A percentile compares a stretch with the other conserved stretches of the same genome.
Conservation (phyloP, 2,113 vertebrate genomes). For the Seriola dumerili region DNA sequence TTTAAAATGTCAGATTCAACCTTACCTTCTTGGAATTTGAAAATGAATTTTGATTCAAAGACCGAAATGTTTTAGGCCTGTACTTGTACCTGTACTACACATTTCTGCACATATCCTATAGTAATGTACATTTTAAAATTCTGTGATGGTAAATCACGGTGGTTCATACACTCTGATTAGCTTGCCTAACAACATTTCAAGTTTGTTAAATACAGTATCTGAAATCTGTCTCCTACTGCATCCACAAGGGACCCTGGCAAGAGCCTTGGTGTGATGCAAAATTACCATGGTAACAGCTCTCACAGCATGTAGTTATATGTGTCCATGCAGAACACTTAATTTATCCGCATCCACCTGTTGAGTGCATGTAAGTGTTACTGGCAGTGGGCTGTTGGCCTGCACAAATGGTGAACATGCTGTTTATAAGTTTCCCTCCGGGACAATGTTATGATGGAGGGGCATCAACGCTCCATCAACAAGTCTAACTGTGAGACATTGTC, state of each 20-base stretch:
- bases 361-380: conserved; percentile 25
- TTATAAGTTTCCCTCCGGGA: conserved; percentile 37
- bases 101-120: fast-evolving
- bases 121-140: neutral
- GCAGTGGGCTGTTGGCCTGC: conserved; percentile 22
- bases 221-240: conserved; percentile 23
- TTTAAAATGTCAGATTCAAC: neutral
- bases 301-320: conserved; percentile 37
- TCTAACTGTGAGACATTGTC: conserved; percentile 20
- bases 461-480: conserved; percentile 39
- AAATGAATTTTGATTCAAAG: neutral
- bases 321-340: conserved; percentile 47
- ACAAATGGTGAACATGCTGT: conserved; percentile 32
- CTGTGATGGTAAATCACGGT: neutral
- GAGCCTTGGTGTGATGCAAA: conserved; percentile 32
- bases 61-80: neutral
- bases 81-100: neutral
- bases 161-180: neutral
- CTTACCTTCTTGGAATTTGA: neutral
- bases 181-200: neutral
- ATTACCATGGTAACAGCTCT: conserved; percentile 70
- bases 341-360: conserved; percentile 33
- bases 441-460: conserved; percentile 1
- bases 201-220: conserved; percentile 25
- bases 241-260: conserved; percentile 35